A percentile compares a stretch with the other conserved stretches of the same genome.
These are phyloP conservation scores for Ailuropoda melanoleuca DNA, from an alignment of 2,113 vertebrate genomes.

Conservation along the genomic window DNA sequence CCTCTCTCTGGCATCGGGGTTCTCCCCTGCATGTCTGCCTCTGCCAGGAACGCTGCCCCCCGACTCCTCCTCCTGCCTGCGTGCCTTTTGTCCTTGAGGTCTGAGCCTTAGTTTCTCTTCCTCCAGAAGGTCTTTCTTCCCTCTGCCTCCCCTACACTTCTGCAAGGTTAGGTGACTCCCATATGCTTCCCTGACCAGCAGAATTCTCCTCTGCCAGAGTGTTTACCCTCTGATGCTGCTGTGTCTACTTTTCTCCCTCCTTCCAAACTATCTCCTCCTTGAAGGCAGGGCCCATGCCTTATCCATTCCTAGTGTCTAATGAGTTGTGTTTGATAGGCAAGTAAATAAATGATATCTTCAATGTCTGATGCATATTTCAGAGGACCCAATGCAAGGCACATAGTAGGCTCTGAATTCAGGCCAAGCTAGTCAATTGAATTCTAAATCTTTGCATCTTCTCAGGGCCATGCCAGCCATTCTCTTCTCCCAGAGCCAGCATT, in stretches of 20 bases:
- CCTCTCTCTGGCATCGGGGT: not conserved
- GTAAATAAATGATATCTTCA: not conserved
- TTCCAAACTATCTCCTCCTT: not conserved
- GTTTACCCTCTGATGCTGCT: not conserved
- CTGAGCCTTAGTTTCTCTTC: not conserved
- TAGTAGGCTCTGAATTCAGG: not conserved
- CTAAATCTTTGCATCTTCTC: not conserved
- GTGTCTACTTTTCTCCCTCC: not conserved
- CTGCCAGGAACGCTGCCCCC: not conserved
- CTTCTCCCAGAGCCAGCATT: not conserved
- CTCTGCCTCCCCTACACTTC: rapidly evolving
- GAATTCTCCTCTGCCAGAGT: too few species aligned
- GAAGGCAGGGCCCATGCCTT: not conserved
- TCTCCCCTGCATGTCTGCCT: not conserved
- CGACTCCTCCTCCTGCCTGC: not conserved
- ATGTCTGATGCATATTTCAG: not conserved
- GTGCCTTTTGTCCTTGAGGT: not conserved
- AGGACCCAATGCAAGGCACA: not conserved
- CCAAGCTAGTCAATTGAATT: not conserved
- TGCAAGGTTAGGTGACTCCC: not conserved
- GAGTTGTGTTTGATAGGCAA: not conserved
- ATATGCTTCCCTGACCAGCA: not conserved
- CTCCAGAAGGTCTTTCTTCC: not conserved
- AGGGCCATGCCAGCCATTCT: not conserved
- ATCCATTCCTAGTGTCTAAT: not conserved